phyloP scores from a whole-genome alignment of 2,888 invertebrate genomes.

The Dioctria rufipes region DNA sequence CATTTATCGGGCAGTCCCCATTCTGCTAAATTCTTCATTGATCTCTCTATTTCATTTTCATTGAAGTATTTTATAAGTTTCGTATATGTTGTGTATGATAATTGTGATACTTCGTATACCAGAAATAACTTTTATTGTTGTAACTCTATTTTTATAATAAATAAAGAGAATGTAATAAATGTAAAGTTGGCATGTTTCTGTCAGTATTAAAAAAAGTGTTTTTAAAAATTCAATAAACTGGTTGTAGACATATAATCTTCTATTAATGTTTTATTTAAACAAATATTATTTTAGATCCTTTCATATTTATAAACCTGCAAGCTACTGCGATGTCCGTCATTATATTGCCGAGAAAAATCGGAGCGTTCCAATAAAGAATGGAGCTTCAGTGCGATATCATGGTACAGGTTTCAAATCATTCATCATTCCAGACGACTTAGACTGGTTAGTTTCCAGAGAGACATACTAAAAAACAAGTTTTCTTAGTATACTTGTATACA shows the following conservation, averaged over 20 bases:
- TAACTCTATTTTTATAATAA: conserved; percentile 34
- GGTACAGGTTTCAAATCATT: too few species aligned
- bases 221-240: conserved; percentile 24
- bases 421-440: too few species aligned
- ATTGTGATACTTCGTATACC: conserved; percentile 46
- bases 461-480: too few species aligned
- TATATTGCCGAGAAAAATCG: too few species aligned
- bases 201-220: conserved; percentile 39
- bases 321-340: too few species aligned
- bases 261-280: background rate
- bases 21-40: background rate
- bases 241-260: conserved; percentile 12
- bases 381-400: too few species aligned
- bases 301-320: too few species aligned
- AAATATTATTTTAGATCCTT: too few species aligned
- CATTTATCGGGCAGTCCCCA: too few species aligned
- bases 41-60: background rate
- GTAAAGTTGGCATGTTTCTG: conserved; percentile 22
- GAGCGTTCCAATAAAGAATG: too few species aligned
- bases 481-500: too few species aligned
- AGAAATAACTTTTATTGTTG: conserved; percentile 34
- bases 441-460: too few species aligned
- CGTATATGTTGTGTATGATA: conserved; percentile 11
- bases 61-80: conserved; percentile 23
- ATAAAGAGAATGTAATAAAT: background rate